These are phyloP conservation scores for Ciconia maguari DNA, from an alignment of 2,113 vertebrate genomes.

Conservation along the genomic window DNA sequence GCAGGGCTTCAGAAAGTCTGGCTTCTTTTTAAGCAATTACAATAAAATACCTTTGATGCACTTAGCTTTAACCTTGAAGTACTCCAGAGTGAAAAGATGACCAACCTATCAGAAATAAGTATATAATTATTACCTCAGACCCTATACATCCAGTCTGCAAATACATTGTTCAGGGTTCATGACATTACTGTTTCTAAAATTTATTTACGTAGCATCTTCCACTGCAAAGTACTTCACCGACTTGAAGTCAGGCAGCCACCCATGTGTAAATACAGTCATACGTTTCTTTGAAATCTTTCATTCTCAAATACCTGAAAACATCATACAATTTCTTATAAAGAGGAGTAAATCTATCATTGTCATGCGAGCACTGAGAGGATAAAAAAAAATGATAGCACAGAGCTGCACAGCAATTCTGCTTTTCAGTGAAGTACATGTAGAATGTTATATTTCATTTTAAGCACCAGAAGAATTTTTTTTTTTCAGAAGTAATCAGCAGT, in stretches of 20 bases:
- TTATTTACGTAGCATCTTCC: not conserved
- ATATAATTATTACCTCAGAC: slow-evolving; percentile 14
- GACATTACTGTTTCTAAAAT: not conserved
- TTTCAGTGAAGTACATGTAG: not conserved
- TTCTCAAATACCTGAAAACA: not conserved
- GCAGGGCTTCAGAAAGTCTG: slow-evolving; percentile 31
- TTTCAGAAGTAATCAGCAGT: not conserved
- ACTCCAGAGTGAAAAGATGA: slow-evolving; percentile 37
- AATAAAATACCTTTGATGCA: slow-evolving; percentile 36
- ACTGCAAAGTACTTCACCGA: not conserved
- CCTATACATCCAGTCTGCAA: not conserved
- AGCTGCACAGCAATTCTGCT: not conserved
- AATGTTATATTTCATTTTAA: not conserved
- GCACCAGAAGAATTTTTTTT: not conserved
- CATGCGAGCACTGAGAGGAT: not conserved
- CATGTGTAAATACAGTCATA: not conserved
- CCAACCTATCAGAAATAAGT: slow-evolving; percentile 56
- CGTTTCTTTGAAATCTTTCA: not conserved
- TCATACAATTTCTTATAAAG: not conserved
- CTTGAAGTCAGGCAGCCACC: not conserved
- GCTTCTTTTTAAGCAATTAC: not conserved
- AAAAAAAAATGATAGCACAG: not conserved
- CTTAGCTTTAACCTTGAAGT: slow-evolving; percentile 47
- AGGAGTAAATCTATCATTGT: not conserved
- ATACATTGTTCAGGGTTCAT: not conserved